Evolutionary conservation across 1,140 invertebrate genomes (phyloP).

Genomic region (Antheraea mylitta): DNA sequence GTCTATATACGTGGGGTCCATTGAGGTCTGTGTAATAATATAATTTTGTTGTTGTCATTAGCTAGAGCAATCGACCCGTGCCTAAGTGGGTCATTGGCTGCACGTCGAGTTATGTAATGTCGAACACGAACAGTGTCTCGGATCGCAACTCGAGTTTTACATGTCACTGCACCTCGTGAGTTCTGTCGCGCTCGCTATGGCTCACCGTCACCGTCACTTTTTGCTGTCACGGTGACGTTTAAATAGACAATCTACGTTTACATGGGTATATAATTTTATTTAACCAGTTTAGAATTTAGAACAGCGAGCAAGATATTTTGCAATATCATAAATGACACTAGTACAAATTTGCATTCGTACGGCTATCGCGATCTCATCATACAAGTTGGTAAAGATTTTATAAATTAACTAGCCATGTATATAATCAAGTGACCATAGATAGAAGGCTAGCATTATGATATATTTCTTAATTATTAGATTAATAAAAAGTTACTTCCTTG

Average conservation of each 20-base stretch:
- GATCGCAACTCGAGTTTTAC: constrained; percentile 24
- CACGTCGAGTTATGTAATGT: constrained; percentile 70
- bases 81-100: constrained; percentile 72
- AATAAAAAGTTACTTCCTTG: too few species aligned
- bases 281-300: constrained; percentile 42
- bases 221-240: constrained; percentile 34
- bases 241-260: constrained; percentile 7
- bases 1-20: not conserved
- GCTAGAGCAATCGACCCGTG: constrained; percentile 42
- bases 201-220: constrained; percentile 17
- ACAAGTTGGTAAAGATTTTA: not conserved
- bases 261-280: constrained; percentile 16
- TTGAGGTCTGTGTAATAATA: constrained; percentile 10
- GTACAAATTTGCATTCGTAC: constrained; percentile 5
- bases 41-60: constrained; percentile 59
- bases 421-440: not conserved
- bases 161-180: constrained; percentile 23
- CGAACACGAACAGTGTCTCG: constrained; percentile 37
- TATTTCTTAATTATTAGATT: too few species aligned
- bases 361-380: not conserved
- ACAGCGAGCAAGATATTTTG: constrained; percentile 25
- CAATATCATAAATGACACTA: constrained; percentile 11
- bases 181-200: constrained; percentile 2
- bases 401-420: not conserved
- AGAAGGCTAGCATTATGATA: not conserved